A percentile compares a stretch with the other conserved stretches of the same genome.
phyloP scores from a whole-genome alignment of 1,140 invertebrate species.

The Drosophila rhopaloa region DNA sequence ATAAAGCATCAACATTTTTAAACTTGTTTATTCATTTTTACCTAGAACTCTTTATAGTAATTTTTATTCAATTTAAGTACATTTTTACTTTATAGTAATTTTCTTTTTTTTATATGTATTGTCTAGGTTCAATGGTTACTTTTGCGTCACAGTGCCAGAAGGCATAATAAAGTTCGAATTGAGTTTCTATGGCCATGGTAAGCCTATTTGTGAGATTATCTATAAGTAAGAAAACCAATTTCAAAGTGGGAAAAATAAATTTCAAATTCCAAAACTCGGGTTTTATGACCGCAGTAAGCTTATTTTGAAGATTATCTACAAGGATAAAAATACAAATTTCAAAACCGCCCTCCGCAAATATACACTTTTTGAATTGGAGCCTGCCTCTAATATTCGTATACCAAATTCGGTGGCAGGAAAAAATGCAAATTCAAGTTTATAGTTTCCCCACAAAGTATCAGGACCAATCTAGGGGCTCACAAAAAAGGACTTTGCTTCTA shows the following conservation, averaged over 20 bases:
- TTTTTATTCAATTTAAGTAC: too few relatives aligned
- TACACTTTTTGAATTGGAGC: background rate
- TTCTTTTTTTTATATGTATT: too few relatives aligned
- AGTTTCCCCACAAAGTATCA: slow-evolving; percentile 4
- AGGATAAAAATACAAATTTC: slow-evolving; percentile 7
- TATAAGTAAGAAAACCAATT: slow-evolving; percentile 1
- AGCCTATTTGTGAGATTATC: background rate
- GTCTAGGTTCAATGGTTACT: too few relatives aligned
- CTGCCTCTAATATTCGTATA: background rate
- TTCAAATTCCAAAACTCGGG: background rate
- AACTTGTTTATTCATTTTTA: too few relatives aligned
- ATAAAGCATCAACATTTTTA: too few relatives aligned
- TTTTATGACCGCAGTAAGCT: slow-evolving; percentile 14
- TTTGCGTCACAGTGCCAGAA: too few relatives aligned
- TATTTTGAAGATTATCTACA: slow-evolving; percentile 1
- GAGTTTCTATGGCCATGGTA: background rate
- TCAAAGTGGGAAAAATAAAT: background rate
- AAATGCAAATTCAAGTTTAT: slow-evolving; percentile 14
- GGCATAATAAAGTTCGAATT: background rate
- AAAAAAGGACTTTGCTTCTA: background rate
- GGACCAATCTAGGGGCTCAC: background rate
- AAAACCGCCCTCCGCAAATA: background rate
- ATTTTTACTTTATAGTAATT: too few relatives aligned
- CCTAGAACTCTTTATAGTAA: too few relatives aligned
- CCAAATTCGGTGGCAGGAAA: background rate